Percentiles rank a stretch among this genome's conserved stretches.
These are phyloP conservation scores for Himalopsyche kuldschensis DNA, from an alignment of 2,888 invertebrate genomes.

Conservation along the genomic window DNA sequence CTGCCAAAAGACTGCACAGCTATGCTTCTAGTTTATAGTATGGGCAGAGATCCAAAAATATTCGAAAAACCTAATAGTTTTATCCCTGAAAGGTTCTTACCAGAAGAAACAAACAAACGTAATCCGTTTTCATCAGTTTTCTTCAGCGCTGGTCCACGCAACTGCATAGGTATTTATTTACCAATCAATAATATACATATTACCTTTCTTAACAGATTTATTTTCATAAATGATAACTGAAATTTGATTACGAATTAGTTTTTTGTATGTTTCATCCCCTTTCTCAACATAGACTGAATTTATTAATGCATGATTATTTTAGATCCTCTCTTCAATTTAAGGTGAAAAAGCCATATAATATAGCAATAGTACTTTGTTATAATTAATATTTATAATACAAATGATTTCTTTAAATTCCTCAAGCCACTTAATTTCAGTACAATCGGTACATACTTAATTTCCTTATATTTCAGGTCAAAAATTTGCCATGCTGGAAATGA, in stretches of 20 bases:
- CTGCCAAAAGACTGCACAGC: slow-evolving; percentile 24
- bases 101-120: slow-evolving; percentile 32
- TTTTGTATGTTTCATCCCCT: neutral
- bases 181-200: neutral
- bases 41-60: slow-evolving; percentile 33
- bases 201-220: no score
- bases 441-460: no score
- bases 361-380: no score
- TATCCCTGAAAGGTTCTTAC: slow-evolving; percentile 37
- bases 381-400: no score
- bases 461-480: slow-evolving; percentile 36
- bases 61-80: slow-evolving; percentile 38
- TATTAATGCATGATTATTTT: neutral
- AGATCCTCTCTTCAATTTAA: no score
- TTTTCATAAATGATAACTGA: no score
- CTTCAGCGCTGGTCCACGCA: slow-evolving; percentile 39
- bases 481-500: slow-evolving; percentile 41
- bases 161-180: slow-evolving; percentile 38
- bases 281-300: neutral
- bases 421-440: no score
- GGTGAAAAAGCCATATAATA: no score
- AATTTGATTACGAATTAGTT: no score
- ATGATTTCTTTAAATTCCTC: no score
- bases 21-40: slow-evolving; percentile 14
- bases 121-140: slow-evolving; percentile 34